These are phyloP conservation scores for Caranx melampygus DNA, from an alignment of 2,113 vertebrate genomes.

Conservation along the genomic window DNA sequence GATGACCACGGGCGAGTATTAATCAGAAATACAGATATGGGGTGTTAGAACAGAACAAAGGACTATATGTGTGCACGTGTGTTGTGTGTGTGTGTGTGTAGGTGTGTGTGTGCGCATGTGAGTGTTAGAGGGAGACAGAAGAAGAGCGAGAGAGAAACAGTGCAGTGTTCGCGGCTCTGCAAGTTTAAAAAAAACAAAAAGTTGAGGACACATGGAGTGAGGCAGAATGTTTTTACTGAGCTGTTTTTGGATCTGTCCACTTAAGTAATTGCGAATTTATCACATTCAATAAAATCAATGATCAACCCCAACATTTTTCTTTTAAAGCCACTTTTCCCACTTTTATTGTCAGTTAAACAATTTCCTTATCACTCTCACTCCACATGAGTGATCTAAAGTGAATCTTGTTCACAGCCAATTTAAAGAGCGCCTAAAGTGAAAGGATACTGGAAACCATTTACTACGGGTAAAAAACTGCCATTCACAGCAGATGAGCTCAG, in stretches of 20 bases:
- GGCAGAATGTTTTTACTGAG: background rate
- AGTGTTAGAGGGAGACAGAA: background rate
- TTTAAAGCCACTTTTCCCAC: too few species aligned
- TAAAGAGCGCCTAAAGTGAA: slow-evolving; percentile 37
- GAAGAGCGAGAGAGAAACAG: background rate
- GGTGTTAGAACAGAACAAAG: slow-evolving; percentile 58
- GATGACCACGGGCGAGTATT: slow-evolving; percentile 78
- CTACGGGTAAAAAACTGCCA: background rate
- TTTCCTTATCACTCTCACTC: background rate
- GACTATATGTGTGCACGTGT: background rate
- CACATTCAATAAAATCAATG: background rate
- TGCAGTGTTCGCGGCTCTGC: background rate
- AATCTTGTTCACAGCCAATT: slow-evolving; percentile 18
- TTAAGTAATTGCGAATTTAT: slow-evolving; percentile 1
- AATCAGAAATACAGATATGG: slow-evolving; percentile 78
- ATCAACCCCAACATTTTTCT: too few species aligned
- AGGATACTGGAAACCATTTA: slow-evolving; percentile 9
- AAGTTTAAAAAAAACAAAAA: background rate
- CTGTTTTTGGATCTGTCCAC: background rate
- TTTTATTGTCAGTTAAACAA: slow-evolving; percentile 7
- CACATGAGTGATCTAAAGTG: background rate
- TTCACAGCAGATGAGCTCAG: slow-evolving; percentile 3
- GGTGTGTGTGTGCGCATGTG: background rate
- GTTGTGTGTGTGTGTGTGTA: background rate
- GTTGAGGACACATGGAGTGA: background rate